Conservation (phyloP, 1,140 invertebrate species). For the Asobara japonica region DNA sequence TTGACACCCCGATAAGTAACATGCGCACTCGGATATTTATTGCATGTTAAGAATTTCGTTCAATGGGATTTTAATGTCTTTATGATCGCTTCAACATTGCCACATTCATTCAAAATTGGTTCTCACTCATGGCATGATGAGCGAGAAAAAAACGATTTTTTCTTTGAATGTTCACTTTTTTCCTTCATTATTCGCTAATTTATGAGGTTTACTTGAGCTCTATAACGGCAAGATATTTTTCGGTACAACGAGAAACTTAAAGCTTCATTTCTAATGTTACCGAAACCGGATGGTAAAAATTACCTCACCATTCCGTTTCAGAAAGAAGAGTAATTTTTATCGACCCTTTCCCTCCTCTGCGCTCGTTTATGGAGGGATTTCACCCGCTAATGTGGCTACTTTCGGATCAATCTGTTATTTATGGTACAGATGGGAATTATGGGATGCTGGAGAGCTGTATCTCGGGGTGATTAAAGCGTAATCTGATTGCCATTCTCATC, state of each 20-base stretch:
- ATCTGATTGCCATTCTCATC: neutral
- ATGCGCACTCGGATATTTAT: too few relatives aligned
- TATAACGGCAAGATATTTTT: neutral
- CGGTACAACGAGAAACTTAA: neutral
- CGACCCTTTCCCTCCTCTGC: too few relatives aligned
- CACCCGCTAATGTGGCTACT: too few relatives aligned
- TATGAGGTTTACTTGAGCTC: neutral
- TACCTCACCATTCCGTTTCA: too few relatives aligned
- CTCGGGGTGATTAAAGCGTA: neutral
- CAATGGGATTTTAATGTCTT: neutral
- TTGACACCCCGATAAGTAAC: slow-evolving; percentile 24
- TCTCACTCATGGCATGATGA: neutral
- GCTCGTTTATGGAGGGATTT: too few relatives aligned
- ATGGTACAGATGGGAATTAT: too few relatives aligned
- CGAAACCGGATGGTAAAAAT: too few relatives aligned
- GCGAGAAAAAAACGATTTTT: neutral
- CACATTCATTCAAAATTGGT: neutral
- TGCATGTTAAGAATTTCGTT: neutral
- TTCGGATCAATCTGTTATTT: neutral
- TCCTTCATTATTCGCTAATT: neutral
- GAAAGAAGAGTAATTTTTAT: too few relatives aligned
- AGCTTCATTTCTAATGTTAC: neutral
- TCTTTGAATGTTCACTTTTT: neutral
- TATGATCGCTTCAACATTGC: neutral
- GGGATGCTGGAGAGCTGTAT: too few relatives aligned